Conservation (phyloP, 2,888 invertebrate genomes). For the Andrena minutula region DNA sequence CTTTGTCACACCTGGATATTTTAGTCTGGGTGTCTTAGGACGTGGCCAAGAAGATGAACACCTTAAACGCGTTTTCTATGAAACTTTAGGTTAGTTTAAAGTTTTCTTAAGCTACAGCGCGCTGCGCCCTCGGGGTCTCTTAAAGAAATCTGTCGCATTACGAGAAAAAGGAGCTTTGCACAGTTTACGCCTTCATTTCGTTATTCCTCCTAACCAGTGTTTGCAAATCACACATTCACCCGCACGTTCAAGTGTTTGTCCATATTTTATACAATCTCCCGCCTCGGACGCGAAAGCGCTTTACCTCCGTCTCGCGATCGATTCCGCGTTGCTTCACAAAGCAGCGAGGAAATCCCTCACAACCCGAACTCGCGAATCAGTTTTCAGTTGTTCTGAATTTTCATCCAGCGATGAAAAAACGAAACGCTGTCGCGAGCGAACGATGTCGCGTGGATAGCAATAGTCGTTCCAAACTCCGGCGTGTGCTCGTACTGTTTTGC, state of each 20-base stretch:
- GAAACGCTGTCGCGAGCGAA: too few relatives aligned
- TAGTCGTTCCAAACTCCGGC: conserved; percentile 22
- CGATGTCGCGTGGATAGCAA: conserved; percentile 7
- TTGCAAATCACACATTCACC: too few relatives aligned
- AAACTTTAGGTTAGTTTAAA: neutral
- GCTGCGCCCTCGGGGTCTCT: too few relatives aligned
- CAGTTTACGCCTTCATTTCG: too few relatives aligned
- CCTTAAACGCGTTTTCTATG: neutral
- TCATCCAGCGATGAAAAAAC: neutral
- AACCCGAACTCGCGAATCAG: conserved; percentile 1
- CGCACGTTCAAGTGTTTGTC: neutral
- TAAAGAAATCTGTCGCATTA: too few relatives aligned
- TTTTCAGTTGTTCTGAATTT: conserved; percentile 22
- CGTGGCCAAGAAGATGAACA: neutral
- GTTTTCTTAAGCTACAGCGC: neutral
- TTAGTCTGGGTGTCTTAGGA: neutral
- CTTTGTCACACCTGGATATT: neutral
- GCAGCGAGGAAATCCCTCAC: neutral
- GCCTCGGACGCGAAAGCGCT: neutral
- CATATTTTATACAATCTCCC: neutral
- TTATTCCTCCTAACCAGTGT: too few relatives aligned
- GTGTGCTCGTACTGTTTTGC: neutral
- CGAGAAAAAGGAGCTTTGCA: too few relatives aligned
- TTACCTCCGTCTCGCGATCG: neutral
- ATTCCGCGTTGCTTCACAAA: neutral